Conservation (phyloP, 2,888 invertebrate genomes). For the Drosophila imparisetae region DNA sequence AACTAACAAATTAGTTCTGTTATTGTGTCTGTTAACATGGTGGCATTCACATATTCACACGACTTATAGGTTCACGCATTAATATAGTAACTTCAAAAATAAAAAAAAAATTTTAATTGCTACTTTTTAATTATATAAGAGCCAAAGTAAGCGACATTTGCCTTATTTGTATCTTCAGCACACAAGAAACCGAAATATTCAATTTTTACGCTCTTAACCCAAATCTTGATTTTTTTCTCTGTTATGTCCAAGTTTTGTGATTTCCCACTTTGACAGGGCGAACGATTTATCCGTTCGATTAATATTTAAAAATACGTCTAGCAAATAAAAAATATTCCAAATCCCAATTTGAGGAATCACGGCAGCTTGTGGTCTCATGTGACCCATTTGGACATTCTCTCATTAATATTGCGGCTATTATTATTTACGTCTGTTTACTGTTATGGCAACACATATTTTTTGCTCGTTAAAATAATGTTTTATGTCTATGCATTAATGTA, state of each 20-base stretch:
- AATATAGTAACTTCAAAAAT: background rate
- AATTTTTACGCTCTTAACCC: background rate
- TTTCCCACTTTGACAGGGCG: background rate
- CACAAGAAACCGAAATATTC: background rate
- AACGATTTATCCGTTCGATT: conserved; percentile 4
- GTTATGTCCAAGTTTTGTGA: background rate
- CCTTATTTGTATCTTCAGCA: background rate
- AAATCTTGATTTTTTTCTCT: background rate
- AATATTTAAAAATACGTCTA: background rate
- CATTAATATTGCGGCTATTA: conserved; percentile 15
- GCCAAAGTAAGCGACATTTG: background rate
- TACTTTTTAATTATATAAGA: background rate
- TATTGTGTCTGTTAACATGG: conserved; percentile 20
- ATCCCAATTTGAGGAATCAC: background rate
- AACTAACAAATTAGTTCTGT: conserved; percentile 31
- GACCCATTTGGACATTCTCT: background rate
- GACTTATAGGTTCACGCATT: background rate
- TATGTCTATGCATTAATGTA: conserved; percentile 3
- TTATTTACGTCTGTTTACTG: background rate
- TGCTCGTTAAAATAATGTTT: conserved; percentile 15
- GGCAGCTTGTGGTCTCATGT: background rate
- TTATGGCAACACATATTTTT: conserved; percentile 12
- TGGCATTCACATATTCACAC: background rate
- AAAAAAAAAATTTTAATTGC: background rate
- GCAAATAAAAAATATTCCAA: background rate